Percentiles rank a stretch among this genome's conserved stretches.
phyloP scores from a whole-genome alignment of 2,797 vertebrate species.

The Falco naumanni region DNA sequence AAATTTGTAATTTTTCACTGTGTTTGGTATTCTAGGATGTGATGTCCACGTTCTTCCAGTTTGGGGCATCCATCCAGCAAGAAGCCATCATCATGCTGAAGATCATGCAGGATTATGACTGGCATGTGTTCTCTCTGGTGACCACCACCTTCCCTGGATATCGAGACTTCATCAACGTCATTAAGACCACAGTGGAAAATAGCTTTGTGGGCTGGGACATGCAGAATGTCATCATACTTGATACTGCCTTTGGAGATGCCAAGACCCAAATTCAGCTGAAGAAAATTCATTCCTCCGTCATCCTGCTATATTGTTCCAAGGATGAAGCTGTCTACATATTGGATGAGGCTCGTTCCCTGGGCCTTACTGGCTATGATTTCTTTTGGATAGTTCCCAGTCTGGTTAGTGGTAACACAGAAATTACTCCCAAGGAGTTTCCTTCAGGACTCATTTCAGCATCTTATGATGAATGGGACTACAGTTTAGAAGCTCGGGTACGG shows the following conservation, averaged over 20 bases:
- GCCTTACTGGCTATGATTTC: constrained; percentile 94
- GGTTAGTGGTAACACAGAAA: constrained; percentile 91
- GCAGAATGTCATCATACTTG: constrained; percentile 90
- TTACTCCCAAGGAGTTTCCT: constrained; percentile 91
- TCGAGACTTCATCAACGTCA: constrained; percentile 93
- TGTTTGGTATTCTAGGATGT: constrained; percentile 84
- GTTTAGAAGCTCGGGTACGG: constrained; percentile 88
- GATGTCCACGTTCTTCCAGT: constrained; percentile 97
- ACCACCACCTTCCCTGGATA: constrained; percentile 97
- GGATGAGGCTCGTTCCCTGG: constrained; percentile 93
- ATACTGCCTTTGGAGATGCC: constrained; percentile 90
- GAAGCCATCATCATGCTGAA: constrained; percentile 95
- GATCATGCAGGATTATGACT: constrained; percentile 99
- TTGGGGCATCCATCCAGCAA: constrained; percentile 97
- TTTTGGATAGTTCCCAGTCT: constrained; percentile 98
- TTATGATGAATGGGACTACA: constrained; percentile 98
- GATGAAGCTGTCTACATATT: constrained; percentile 93
- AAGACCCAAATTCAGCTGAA: constrained; percentile 94
- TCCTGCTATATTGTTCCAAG: constrained; percentile 95
- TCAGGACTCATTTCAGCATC: constrained; percentile 95
- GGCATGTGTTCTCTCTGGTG: constrained; percentile 96
- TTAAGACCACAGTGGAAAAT: constrained; percentile 96
- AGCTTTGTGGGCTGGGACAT: constrained; percentile 99
- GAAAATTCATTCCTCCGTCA: constrained; percentile 95
- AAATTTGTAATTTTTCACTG: neutral